Percentiles rank a stretch among this genome's conserved stretches.
Evolutionary conservation across 2,797 vertebrate genomes (phyloP).

Genomic region (Galagoides demidoff): DNA sequence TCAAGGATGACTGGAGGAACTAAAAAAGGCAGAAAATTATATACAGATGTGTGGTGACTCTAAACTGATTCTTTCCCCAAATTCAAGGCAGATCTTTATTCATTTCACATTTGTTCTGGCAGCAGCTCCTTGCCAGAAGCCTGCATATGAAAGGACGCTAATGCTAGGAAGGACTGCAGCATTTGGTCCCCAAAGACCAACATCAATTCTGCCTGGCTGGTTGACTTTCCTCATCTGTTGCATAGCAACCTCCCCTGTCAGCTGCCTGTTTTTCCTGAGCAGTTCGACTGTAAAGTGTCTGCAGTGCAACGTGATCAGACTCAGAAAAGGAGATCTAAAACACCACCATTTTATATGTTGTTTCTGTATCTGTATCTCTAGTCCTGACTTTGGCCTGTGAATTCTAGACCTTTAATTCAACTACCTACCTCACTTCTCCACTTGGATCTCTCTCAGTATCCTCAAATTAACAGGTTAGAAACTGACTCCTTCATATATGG

Average conservation of each 20-base stretch:
- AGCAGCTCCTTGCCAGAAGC: slow-evolving; percentile 48
- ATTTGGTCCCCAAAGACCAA: slow-evolving; percentile 72
- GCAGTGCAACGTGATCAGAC: slow-evolving; percentile 78
- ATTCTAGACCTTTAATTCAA: slow-evolving; percentile 15
- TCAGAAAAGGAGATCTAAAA: slow-evolving; percentile 65
- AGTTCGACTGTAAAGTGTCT: slow-evolving; percentile 77
- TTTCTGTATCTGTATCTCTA: slow-evolving; percentile 46
- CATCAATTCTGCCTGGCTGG: slow-evolving; percentile 76
- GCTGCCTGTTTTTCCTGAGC: slow-evolving; percentile 79
- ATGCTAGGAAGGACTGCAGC: slow-evolving; percentile 60
- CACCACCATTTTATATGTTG: slow-evolving; percentile 59
- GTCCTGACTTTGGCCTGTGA: not conserved
- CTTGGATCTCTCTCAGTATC: slow-evolving; percentile 10
- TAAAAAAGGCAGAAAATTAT: not conserved
- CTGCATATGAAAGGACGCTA: slow-evolving; percentile 61
- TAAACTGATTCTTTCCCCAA: slow-evolving; percentile 20
- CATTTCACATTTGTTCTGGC: slow-evolving; percentile 53
- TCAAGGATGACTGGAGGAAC: slow-evolving; percentile 18
- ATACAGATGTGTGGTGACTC: not conserved
- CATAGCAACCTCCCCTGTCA: slow-evolving; percentile 79
- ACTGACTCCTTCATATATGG: slow-evolving; percentile 12
- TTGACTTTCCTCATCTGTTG: slow-evolving; percentile 79
- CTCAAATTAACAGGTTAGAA: slow-evolving; percentile 51
- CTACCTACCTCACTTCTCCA: not conserved
- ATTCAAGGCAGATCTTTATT: slow-evolving; percentile 37